A percentile compares a stretch with the other conserved stretches of the same genome.
Evolutionary conservation across 2,113 vertebrate genomes (phyloP).

Genomic region (Mus spicilegus): DNA sequence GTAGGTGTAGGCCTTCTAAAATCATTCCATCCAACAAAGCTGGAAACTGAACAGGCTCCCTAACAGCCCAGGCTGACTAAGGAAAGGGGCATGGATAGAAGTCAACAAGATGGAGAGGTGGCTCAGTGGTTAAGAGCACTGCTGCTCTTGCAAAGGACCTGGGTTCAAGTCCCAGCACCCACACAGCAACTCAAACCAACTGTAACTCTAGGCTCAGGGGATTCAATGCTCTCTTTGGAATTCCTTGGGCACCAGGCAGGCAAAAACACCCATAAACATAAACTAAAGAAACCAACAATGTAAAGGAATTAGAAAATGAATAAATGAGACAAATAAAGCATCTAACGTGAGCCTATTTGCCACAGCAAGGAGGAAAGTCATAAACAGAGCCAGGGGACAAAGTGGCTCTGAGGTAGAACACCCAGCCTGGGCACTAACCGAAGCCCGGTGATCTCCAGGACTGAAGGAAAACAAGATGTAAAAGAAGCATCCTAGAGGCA

Average conservation of each 20-base stretch:
- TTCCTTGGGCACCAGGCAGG: background rate
- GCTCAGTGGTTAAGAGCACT: background rate
- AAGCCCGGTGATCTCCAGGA: background rate
- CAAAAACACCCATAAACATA: background rate
- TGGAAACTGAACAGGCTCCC: conserved; percentile 19
- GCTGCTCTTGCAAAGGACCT: background rate
- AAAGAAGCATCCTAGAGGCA: background rate
- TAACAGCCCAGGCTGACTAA: background rate
- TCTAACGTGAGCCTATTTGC: background rate
- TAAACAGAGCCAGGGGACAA: background rate
- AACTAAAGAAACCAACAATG: background rate
- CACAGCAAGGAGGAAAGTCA: background rate
- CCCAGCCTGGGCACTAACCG: background rate
- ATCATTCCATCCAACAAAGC: background rate
- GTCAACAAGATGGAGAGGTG: background rate
- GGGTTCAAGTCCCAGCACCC: background rate
- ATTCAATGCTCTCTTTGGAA: background rate
- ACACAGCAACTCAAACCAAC: background rate
- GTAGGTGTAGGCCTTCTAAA: background rate
- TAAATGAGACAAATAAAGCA: background rate
- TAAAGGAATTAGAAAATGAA: conserved; percentile 36
- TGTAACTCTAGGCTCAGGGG: background rate
- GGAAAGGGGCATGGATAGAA: background rate
- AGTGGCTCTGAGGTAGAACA: background rate
- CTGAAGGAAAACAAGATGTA: background rate